phyloP scores from a whole-genome alignment of 2,797 vertebrate species.

The Euthynnus affinis region DNA sequence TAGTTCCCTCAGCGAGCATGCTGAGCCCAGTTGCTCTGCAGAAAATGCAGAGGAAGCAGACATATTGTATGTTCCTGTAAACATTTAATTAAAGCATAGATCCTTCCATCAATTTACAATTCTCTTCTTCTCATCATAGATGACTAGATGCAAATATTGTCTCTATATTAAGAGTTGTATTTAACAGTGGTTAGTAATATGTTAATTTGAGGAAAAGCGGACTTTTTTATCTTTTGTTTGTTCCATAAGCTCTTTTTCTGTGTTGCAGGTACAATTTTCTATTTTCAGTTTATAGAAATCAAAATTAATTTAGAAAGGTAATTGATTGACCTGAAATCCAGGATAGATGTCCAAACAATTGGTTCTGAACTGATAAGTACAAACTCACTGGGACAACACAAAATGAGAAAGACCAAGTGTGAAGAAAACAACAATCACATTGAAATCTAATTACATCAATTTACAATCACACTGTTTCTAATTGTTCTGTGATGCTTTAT shows the following conservation, averaged over 20 bases:
- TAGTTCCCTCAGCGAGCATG: conserved; percentile 79
- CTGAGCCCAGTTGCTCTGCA: conserved; percentile 71
- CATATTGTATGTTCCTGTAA: conserved; percentile 64
- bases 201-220: conserved; percentile 7
- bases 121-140: background rate
- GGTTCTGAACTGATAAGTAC: conserved; percentile 29
- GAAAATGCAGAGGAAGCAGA: conserved; percentile 71
- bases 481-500: conserved; percentile 65
- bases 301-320: conserved; percentile 43
- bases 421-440: conserved; percentile 56
- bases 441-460: conserved; percentile 69
- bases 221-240: background rate
- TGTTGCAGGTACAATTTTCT: conserved; percentile 17
- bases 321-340: conserved; percentile 32
- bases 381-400: conserved; percentile 42
- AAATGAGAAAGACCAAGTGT: conserved; percentile 56
- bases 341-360: conserved; percentile 38
- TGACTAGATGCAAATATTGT: conserved; percentile 14
- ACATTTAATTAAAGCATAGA: conserved; percentile 56
- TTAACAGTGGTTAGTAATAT: background rate
- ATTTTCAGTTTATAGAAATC: conserved; percentile 34
- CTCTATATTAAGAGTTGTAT: background rate
- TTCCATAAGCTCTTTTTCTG: background rate
- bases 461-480: conserved; percentile 62
- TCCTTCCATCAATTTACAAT: conserved; percentile 8